Evolutionary conservation across 1,140 invertebrate species (phyloP), one percentile per base, ranked within the genome.

Genomic region (Aphelinus atriplicis): DNA sequence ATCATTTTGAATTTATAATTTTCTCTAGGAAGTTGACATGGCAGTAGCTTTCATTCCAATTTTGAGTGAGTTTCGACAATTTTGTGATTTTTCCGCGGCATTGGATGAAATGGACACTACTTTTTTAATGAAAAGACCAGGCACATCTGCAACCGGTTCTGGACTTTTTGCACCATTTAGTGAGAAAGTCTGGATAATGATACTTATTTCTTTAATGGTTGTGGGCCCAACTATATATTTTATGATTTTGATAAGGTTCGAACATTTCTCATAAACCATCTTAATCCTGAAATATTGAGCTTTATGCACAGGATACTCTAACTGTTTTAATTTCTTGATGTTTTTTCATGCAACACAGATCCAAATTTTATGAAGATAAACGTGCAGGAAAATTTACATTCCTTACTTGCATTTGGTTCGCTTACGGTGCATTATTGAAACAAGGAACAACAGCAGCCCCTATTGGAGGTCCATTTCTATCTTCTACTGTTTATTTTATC

Each of bases 341-440:
- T 26, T 26, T 26, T 26, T 26, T 26, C 26, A 26, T 26, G 10
- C 42, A 66, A 77, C 79, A 72, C 58, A 86, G 86, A 60, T 75
- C 79, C 6, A 82, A 83, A 73, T 78, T 93, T 9, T 88, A 91
- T 46, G 89, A 85, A 73, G 87, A 88, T 77, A 81, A 89, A 9
- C 80, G 89, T 1, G 89, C 91, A 58, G 86, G 88, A 48, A 88
- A 89, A 3, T 94, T 93, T 77, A 88, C 90, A 0, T 80, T 95
- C 42, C 88, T 90, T 4, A 88, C 92, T 4, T 95, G 94, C 78
- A 88, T 94, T 61, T 96, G 95, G 95, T 96, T 96, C 79, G 94
- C 95, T 1, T 96, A 95, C 82, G 94, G 94, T 10, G 94, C 95
- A 9, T 88, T 96, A n/a, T 91, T 96, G 86, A 96, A 96, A 79